Evolutionary conservation across 2,797 vertebrate species (phyloP).

Genomic region (Vespertilio murinus): DNA sequence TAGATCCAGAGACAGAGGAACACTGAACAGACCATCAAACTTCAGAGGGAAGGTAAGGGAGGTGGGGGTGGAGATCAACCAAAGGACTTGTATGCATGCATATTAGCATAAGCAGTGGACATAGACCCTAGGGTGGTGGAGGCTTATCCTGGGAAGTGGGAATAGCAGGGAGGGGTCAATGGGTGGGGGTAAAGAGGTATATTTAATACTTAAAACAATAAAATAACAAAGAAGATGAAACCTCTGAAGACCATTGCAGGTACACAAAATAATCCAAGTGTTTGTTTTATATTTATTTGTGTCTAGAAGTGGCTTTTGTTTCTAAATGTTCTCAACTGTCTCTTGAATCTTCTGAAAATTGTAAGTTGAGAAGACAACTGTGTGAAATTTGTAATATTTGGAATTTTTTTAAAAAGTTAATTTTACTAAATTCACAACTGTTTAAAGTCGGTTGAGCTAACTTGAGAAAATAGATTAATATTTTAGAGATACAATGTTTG

Average conservation of each 20-base stretch:
- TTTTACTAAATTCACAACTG: not conserved
- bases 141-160: too few relatives aligned
- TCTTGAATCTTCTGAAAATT: not conserved
- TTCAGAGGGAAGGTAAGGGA: too few relatives aligned
- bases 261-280: not conserved
- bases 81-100: too few relatives aligned
- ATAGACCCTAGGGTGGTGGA: too few relatives aligned
- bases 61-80: too few relatives aligned
- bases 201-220: too few relatives aligned
- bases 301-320: not conserved
- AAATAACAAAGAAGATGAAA: not conserved
- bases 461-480: not conserved
- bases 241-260: not conserved
- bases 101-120: too few relatives aligned
- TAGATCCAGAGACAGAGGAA: too few relatives aligned
- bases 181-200: too few relatives aligned
- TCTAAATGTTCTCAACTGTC: not conserved
- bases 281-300: not conserved
- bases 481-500: not conserved
- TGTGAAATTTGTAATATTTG: not conserved
- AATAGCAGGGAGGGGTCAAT: too few relatives aligned
- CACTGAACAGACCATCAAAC: too few relatives aligned
- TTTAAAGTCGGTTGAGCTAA: not conserved
- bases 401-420: not conserved
- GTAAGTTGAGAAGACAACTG: not conserved